Evolutionary conservation across 2,113 vertebrate genomes (phyloP), one percentile per base, ranked within the genome.

Genomic region (Laticauda colubrina): DNA sequence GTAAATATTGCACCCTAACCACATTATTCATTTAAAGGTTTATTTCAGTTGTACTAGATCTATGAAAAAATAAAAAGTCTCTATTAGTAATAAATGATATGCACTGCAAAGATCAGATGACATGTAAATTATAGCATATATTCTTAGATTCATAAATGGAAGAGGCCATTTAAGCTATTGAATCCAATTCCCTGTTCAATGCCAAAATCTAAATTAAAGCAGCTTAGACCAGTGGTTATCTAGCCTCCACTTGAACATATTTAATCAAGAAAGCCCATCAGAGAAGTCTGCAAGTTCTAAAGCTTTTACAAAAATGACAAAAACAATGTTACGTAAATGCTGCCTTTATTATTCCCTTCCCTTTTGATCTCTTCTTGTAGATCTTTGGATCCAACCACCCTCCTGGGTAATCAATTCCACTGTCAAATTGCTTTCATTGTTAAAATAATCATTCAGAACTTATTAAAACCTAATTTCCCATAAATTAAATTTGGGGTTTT

Each of bases 41-140:
- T 11, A 92, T 94, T 93, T 93, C 91, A 93, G 87, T n/a, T 57
- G 81, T 85, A 64, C 55, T 57, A 94, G 86, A 95, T 90, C 91
- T 51, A 64, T 88, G n/a, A 75, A 53, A 53, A 48, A 26, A 23
- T 92, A 95, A 94, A 45, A 61, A 48, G 4, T 5, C 87, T 91
- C 87, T 3, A 24, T 53, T 10, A 89, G 64, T 24, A 89, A 92
- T 26, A 94, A 55, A 2, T 91, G 90, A 95, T 53, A 94, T 86
- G 91, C 45, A 34, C 48, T 91, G 39, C 69, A 93, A 39, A 89
- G 34, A 64, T 69, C 24, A 15, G 48, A 34, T 39, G 34, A n/a
- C 45, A 87, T 64, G 56, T 53, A 34, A 91, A 55, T 29, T 57
- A 89, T 81, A 85, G 43, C 3, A 89, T 48, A 89, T 14, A 89